Evolutionary conservation across 1,140 invertebrate species (phyloP).

Genomic region (Metaphire vulgaris): DNA sequence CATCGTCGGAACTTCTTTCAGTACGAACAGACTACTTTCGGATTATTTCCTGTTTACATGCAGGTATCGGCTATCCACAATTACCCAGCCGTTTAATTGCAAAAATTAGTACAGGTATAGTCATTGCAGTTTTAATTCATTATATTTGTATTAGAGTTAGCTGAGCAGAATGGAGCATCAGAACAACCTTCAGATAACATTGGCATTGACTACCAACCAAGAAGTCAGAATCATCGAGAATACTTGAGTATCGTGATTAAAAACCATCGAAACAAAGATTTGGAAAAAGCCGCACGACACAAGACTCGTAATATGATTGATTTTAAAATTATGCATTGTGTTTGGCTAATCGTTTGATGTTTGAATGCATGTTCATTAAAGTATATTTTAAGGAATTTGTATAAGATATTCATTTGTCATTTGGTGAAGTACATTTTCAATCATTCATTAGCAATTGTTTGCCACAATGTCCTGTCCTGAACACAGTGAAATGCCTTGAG

Average conservation of each 20-base stretch:
- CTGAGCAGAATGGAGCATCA: neutral
- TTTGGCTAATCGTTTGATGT: neutral
- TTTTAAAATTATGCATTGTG: neutral
- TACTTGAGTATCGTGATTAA: neutral
- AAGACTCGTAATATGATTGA: neutral
- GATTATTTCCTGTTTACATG: too few relatives aligned
- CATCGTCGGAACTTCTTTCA: neutral
- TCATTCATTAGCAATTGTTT: neutral
- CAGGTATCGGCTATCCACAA: too few relatives aligned
- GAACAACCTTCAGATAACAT: constrained; percentile 7
- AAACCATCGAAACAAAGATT: constrained; percentile 6
- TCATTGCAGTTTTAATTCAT: neutral
- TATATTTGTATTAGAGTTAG: neutral
- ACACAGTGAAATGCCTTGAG: too few relatives aligned
- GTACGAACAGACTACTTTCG: neutral
- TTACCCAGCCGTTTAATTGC: neutral
- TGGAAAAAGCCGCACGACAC: constrained; percentile 10
- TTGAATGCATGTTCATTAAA: too few relatives aligned
- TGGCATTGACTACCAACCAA: constrained; percentile 6
- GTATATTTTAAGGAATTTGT: too few relatives aligned
- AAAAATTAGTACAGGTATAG: neutral
- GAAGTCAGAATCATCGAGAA: neutral
- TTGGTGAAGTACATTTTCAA: neutral
- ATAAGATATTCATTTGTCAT: neutral
- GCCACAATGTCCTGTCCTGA: neutral